These are phyloP conservation scores for Hydriomena furcata DNA, from an alignment of 2,888 invertebrate genomes.

Conservation along the genomic window DNA sequence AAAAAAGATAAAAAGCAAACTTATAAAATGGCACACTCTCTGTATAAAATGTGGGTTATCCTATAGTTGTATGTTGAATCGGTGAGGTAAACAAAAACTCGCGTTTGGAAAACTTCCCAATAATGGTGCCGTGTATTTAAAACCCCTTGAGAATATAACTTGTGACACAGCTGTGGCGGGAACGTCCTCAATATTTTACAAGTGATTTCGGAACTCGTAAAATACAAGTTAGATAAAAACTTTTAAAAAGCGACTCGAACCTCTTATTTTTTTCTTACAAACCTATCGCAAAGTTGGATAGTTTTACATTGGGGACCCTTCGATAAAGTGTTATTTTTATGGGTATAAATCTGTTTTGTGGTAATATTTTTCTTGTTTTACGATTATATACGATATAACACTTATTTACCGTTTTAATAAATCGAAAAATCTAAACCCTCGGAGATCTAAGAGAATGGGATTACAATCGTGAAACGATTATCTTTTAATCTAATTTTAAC, in stretches of 20 bases:
- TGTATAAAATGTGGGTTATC: background rate
- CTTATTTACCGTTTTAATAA: too few species aligned
- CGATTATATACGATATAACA: background rate
- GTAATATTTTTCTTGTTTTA: conserved; percentile 8
- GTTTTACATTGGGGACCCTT: conserved; percentile 73
- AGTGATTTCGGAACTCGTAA: conserved; percentile 67
- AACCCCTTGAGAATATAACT: conserved; percentile 60
- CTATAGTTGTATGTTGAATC: background rate
- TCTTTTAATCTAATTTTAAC: too few species aligned
- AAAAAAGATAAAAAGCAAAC: background rate
- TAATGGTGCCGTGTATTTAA: conserved; percentile 39
- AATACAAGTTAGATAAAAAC: conserved; percentile 62
- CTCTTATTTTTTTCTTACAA: conserved; percentile 67
- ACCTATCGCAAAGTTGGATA: conserved; percentile 69
- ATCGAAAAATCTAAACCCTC: too few species aligned
- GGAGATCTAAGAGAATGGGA: too few species aligned
- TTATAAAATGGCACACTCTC: background rate
- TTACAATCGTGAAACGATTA: too few species aligned
- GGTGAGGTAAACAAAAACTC: conserved; percentile 1
- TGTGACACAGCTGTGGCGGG: conserved; percentile 52
- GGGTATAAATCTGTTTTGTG: conserved; percentile 8
- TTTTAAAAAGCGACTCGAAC: conserved; percentile 63
- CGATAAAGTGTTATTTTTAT: conserved; percentile 73
- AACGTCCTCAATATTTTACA: conserved; percentile 63
- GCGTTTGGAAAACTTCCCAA: conserved; percentile 9